Percentiles rank a stretch among this genome's conserved stretches.
phyloP scores from a whole-genome alignment of 2,888 invertebrate genomes.

The Dryobota labecula region DNA sequence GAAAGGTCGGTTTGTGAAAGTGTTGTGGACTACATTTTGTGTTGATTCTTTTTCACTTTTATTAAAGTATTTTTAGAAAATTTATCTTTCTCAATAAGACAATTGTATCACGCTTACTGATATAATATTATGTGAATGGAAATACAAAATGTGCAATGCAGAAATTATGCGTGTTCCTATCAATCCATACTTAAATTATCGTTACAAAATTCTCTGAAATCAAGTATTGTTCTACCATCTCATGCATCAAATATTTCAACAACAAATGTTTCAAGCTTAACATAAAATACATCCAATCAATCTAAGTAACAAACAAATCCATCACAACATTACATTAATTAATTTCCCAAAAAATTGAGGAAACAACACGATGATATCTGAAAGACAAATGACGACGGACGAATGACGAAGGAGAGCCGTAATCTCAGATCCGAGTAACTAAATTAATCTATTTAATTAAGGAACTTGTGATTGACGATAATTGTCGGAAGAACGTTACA shows the following conservation, averaged over 20 bases:
- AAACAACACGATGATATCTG: conserved; percentile 29
- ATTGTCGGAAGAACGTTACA: conserved; percentile 49
- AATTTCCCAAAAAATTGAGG: conserved; percentile 44
- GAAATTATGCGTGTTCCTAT: too few species aligned
- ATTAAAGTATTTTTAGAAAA: not conserved
- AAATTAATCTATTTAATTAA: conserved; percentile 66
- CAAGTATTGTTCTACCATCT: not conserved
- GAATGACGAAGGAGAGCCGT: conserved; percentile 45
- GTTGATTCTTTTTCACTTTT: not conserved
- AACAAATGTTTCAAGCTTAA: not conserved
- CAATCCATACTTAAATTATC: not conserved
- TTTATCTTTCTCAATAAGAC: too few species aligned
- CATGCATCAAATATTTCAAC: not conserved
- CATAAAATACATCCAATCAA: conserved; percentile 5
- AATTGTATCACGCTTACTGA: too few species aligned
- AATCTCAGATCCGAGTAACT: conserved; percentile 61
- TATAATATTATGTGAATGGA: too few species aligned
- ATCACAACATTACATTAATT: conserved; percentile 31
- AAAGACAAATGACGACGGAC: conserved; percentile 41
- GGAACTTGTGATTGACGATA: conserved; percentile 58
- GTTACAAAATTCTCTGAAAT: not conserved
- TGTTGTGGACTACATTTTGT: not conserved
- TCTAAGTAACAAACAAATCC: conserved; percentile 13
- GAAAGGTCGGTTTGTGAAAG: conserved; percentile 7
- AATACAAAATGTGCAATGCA: too few species aligned